Evolutionary conservation across 2,113 vertebrate species (phyloP), one percentile per base, ranked within the genome.

Genomic region (Apistogramma diplotaenia): DNA sequence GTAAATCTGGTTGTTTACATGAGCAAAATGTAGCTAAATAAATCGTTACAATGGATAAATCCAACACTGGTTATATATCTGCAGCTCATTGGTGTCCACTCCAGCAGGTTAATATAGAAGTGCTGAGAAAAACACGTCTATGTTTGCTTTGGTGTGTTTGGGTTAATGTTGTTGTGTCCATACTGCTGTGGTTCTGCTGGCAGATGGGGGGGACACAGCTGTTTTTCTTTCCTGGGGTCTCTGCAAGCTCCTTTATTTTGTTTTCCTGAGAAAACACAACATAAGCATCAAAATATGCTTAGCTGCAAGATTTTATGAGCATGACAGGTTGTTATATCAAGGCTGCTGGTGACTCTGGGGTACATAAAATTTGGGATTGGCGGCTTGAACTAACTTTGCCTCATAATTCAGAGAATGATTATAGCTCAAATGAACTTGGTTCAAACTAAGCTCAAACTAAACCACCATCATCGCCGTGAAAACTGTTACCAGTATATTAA

Each of bases 231-330:
- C 57, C 75, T 57, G 33, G 46, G 56, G 4, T 91, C 85, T 74
- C 71, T 89, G 13, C 58, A 21, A 4, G 12, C 6, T 5, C 76
- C n/a, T 83, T 81, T 85, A 31, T 5, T 79, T 74, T 79, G 70
- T 85, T 89, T 89, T 9, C 85, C 89, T 89, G 79, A n/a, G 18
- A 78, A 85, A 56, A 77, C 12, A 87, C 21, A 1, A 58, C 8
- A 75, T 2, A 3, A 49, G 58, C 13, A 46, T 46, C 43, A 16
- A 5, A 46, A 46, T 46, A 46, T 46, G 43, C 43, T 15, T 16
- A 46, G 5, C 15, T 6, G 15, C 13, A 15, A 15, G 1, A 13
- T 15, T 46, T 46, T 11, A 40, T 40, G 37, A 3, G 12, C 40
- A 46, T 15, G 5, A 4, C 40, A 46, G 40, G 11, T 43, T 43